Conservation (phyloP, 2,113 vertebrate species). For the Pygoscelis adeliae region DNA sequence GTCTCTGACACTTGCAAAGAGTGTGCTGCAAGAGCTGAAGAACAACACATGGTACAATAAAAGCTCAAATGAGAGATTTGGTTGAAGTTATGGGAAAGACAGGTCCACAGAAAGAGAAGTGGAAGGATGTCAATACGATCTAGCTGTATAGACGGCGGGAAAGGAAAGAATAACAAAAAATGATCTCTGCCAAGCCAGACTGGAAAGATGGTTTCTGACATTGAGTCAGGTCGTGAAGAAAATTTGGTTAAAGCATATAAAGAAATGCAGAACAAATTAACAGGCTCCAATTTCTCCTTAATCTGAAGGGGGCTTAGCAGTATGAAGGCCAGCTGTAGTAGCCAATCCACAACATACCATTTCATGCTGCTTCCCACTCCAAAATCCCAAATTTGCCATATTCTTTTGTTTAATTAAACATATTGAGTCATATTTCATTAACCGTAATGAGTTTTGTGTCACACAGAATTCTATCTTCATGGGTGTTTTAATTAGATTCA, state of each 20-base stretch:
- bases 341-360: neutral
- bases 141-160: neutral
- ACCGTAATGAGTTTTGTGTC: neutral
- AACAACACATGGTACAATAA: neutral
- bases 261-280: neutral
- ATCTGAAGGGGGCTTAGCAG: neutral
- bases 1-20: neutral
- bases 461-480: neutral
- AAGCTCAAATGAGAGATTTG: neutral
- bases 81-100: neutral
- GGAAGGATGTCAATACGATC: neutral
- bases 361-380: neutral
- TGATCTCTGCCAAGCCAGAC: neutral
- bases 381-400: neutral
- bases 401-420: neutral
- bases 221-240: neutral
- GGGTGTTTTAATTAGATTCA: neutral
- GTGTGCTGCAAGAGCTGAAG: neutral
- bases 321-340: neutral
- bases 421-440: neutral
- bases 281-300: neutral
- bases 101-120: neutral
- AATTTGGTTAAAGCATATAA: neutral
- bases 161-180: neutral
- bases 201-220: neutral